Evolutionary conservation across 2,888 invertebrate genomes (phyloP), one percentile per base, ranked within the genome.

Genomic region (Xylota segnis): DNA sequence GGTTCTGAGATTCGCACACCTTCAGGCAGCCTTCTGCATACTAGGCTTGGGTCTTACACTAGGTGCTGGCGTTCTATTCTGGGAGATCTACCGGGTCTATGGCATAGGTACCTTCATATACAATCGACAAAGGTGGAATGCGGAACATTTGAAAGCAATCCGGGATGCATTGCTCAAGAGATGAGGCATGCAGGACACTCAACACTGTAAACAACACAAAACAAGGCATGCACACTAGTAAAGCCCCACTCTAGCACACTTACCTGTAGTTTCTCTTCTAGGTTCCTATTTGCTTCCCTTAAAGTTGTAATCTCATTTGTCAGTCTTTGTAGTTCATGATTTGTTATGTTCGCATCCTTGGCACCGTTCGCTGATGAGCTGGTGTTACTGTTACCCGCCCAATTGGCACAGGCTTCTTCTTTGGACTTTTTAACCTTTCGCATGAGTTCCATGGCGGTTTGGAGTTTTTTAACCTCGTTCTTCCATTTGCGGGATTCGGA

Each of bases 181-280:
- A 29, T 76, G 63, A 6, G 59, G 45, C 83, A 83, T 78, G 78
- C 83, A 74, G 29, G 9, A 34, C 5, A 2, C 4, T 43, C 37
- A 78, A 10, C 14, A 29, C 14, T 37, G 4, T 52, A 23, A 34
- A 43, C 5, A 43, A 34, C 7, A 27, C 56, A 52, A 37, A 58
- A 27, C 47, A 52, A 40, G 50, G 54, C 70, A 66, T 56, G 16
- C 56, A 58, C 2, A 32, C 32, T 10, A 18, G 58, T 37, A 65
- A 27, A 45, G 3, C 14, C 9, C 6, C 14, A 37, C 23, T 29
- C 10, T 16, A 59, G 12, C 14, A 84, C 66, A 89, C 91, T 91
- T 90, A 95, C 95, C 94, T 94, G 94, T 91, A 95, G 93, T 93
- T 94, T 95, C 91, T 95, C 95, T 91, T 95, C 95, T 92, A 95